Evolutionary conservation across 2,797 vertebrate genomes (phyloP).

Genomic region (Aplochiton taeniatus): DNA sequence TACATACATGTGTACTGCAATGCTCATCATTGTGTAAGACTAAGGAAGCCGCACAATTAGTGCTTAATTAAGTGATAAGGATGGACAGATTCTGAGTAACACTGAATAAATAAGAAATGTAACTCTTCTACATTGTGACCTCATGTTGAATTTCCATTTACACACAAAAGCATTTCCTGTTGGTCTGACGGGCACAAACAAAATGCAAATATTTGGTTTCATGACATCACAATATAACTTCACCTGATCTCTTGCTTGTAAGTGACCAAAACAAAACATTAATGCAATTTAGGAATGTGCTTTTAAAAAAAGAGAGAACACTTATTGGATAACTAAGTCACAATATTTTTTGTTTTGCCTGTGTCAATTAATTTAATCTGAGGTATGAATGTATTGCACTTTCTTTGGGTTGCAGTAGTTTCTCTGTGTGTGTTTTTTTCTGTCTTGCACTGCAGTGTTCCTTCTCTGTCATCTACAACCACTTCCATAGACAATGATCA

Average conservation of each 20-base stretch:
- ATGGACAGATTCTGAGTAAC: conserved; percentile 42
- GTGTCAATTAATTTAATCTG: conserved; percentile 65
- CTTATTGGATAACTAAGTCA: background rate
- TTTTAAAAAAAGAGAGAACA: conserved; percentile 13
- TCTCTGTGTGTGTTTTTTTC: conserved; percentile 14
- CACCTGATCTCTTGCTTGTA: conserved; percentile 49
- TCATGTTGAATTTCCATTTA: conserved; percentile 50
- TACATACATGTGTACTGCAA: conserved; percentile 69
- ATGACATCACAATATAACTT: conserved; percentile 39
- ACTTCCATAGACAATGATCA: conserved; percentile 26
- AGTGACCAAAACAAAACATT: conserved; percentile 49
- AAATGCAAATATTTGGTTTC: conserved; percentile 53
- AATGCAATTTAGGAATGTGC: conserved; percentile 28
- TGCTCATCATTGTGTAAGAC: conserved; percentile 80
- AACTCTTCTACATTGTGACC: conserved; percentile 42
- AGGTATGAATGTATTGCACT: conserved; percentile 85
- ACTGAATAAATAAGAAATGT: conserved; percentile 62
- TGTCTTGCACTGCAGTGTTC: background rate
- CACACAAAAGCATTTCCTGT: conserved; percentile 42
- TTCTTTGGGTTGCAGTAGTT: conserved; percentile 76
- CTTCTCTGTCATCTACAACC: background rate
- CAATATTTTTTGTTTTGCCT: conserved; percentile 38
- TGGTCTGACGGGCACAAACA: conserved; percentile 54
- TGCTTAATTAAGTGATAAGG: conserved; percentile 51
- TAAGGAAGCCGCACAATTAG: conserved; percentile 68